phyloP scores from a whole-genome alignment of 2,888 invertebrate species.

The Isotomurus palustris region DNA sequence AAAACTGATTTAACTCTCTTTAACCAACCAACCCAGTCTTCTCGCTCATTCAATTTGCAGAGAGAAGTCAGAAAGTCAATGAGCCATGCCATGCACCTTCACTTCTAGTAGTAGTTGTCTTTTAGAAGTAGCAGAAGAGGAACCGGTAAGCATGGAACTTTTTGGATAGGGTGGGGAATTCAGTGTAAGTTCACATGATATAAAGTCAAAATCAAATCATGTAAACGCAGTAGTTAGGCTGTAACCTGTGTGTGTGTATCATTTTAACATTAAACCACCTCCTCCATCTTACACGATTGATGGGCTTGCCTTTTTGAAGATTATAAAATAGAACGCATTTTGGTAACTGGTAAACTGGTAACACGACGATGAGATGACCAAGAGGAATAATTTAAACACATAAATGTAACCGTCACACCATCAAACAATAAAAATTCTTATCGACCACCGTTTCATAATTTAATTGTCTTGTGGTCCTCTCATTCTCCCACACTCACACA shows the following conservation, averaged over 20 bases:
- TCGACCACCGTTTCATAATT: constrained; percentile 1
- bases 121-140: not conserved
- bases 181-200: too few relatives aligned
- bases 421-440: not conserved
- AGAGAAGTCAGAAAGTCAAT: not conserved
- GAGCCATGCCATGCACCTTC: not conserved
- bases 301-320: not conserved
- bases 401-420: not conserved
- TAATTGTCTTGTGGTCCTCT: not conserved
- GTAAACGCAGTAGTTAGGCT: too few relatives aligned
- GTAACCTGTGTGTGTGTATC: too few relatives aligned
- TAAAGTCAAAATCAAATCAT: too few relatives aligned
- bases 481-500: not conserved
- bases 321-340: not conserved
- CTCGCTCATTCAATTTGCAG: too few relatives aligned
- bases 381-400: too few relatives aligned
- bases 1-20: constrained; percentile 6
- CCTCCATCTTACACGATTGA: too few relatives aligned
- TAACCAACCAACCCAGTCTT: constrained; percentile 5
- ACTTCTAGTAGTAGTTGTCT: not conserved
- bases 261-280: too few relatives aligned
- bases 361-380: not conserved
- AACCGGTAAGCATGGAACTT: too few relatives aligned
- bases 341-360: not conserved
- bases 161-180: too few relatives aligned